Base-by-base conservation (phyloP, 2,888 invertebrate species). In the Cephus pulcher region DNA sequence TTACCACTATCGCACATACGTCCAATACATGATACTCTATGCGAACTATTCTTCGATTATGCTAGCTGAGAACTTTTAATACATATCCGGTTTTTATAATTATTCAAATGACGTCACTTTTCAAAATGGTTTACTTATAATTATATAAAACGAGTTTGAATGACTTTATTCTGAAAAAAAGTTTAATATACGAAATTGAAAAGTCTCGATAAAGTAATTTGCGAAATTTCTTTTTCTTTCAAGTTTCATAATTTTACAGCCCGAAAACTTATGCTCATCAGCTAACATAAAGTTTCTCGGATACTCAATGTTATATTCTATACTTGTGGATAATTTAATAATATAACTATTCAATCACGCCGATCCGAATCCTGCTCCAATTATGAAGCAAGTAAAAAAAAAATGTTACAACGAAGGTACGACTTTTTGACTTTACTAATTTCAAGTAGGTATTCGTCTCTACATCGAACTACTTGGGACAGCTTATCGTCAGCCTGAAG, bases 391-490 rank as follows among this genome's bases (percentile, higher is more conserved):
- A 56, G 56, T 56, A 56, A 56, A 56, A 56, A 56, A 23, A 56
- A 9, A 56, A 56, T 56, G 9, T 56, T 56, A 56, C 56, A 15
- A 56, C 56, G 56, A 56, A 56, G 23, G 23, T 56, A 23, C 56
- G 56, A 56, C 6, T 23, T 56, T 56, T 56, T 56, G 56, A 56
- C 9, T 23, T 56, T 56, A 23, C 56, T 56, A 56, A 56, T 56
- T 56, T 56, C 56, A 56, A 56, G 23, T 56, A 56, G 9, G 23
- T 56, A 56, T 56, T 56, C 9, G 9, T 56, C 56, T 23, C 56
- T 78, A 82, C 81, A 81, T 81, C 78, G 79, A 82, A 79, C 81
- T 81, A 80, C 71, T 80, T 80, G 77, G 74, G 76, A 56, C 56
- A 56, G 23, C 56, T 23, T 56, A 9, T 56, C 56, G 56, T 56